Evolutionary conservation across 2,113 vertebrate genomes (phyloP).

Genomic region (Oceanites oceanicus): DNA sequence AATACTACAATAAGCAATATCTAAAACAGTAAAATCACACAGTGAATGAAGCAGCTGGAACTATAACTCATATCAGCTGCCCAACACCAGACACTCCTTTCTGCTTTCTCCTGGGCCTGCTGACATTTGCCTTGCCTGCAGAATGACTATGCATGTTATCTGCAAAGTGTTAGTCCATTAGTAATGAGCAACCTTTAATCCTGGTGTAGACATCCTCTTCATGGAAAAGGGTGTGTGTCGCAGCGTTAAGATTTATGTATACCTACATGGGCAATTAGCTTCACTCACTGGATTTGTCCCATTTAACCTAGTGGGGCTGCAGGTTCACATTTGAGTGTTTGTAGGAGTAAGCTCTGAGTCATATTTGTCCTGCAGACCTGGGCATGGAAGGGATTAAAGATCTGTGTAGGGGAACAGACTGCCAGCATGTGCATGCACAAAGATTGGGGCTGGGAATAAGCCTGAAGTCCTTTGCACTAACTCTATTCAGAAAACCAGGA

Average conservation of each 20-base stretch:
- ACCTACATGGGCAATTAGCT: not conserved
- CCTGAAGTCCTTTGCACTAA: not conserved
- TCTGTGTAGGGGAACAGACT: not conserved
- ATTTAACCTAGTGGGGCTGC: not conserved
- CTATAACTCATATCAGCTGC: not conserved
- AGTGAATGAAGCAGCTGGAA: not conserved
- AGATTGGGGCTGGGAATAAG: not conserved
- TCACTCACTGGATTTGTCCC: not conserved
- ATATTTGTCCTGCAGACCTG: not conserved
- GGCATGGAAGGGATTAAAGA: not conserved
- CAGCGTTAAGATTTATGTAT: not conserved
- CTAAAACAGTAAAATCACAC: not conserved
- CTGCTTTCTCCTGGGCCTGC: not conserved
- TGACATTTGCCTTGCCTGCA: not conserved
- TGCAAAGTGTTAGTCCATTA: not conserved
- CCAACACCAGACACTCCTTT: not conserved
- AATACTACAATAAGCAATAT: not conserved
- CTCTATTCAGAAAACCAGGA: not conserved
- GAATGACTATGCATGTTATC: slow-evolving; percentile 36
- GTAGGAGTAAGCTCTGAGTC: not conserved
- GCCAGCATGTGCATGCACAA: not conserved
- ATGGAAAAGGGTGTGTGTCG: not conserved
- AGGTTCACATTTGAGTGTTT: not conserved
- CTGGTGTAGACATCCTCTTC: not conserved
- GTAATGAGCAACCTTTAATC: not conserved